These are phyloP conservation scores for Pelodytes ibericus DNA, from an alignment of 2,797 vertebrate species.

Conservation along the genomic window DNA sequence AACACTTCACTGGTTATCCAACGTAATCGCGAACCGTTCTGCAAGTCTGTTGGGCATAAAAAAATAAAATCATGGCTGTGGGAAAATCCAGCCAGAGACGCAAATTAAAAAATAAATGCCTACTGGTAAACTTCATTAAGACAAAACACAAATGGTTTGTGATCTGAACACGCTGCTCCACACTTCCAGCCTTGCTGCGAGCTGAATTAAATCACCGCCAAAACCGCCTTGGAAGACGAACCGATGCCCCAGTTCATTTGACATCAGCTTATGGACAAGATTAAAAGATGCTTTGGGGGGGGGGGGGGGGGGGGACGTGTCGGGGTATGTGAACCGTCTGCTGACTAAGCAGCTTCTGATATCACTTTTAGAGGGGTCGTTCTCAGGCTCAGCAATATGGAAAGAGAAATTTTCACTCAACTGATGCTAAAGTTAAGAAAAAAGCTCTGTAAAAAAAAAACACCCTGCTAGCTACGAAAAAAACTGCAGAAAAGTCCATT, in stretches of 20 bases:
- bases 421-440: too few relatives aligned
- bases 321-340: neutral
- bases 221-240: neutral
- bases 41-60: too few relatives aligned
- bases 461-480: too few relatives aligned
- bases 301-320: too few relatives aligned
- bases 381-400: neutral
- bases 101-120: constrained; percentile 82
- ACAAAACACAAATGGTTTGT: constrained; percentile 79
- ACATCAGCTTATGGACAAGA: neutral
- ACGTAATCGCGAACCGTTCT: neutral
- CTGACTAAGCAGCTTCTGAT: neutral
- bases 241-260: constrained; percentile 1
- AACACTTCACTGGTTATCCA: neutral
- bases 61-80: constrained; percentile 75
- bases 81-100: constrained; percentile 75
- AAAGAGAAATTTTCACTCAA: too few relatives aligned
- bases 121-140: constrained; percentile 78
- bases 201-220: constrained; percentile 28
- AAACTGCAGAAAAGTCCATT: too few relatives aligned
- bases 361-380: constrained; percentile 1
- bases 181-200: constrained; percentile 66
- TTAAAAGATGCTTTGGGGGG: constrained; percentile 15
- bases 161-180: constrained; percentile 61
- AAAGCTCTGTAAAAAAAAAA: too few relatives aligned